These are phyloP conservation scores for Apis cerana DNA, from an alignment of 1,140 invertebrate genomes.

Conservation along the genomic window DNA sequence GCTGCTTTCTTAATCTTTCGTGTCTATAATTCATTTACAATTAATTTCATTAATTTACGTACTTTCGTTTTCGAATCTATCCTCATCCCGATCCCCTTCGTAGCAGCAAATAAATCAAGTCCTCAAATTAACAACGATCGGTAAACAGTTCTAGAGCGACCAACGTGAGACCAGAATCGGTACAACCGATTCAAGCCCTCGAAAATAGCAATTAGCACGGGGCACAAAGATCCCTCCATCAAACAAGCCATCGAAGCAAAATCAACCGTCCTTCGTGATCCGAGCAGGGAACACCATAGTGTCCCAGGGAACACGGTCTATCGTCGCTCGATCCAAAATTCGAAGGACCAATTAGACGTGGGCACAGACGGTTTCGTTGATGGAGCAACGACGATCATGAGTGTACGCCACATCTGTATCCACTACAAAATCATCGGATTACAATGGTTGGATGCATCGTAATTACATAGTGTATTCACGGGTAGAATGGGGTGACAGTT, in stretches of 20 bases:
- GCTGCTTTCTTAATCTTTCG: too few relatives aligned
- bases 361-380: background rate
- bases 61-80: background rate
- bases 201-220: background rate
- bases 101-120: background rate
- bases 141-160: background rate
- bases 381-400: constrained; percentile 2
- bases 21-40: too few relatives aligned
- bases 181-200: background rate
- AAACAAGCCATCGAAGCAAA: background rate
- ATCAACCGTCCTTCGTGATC: background rate
- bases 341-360: constrained; percentile 1
- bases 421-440: constrained; percentile 63
- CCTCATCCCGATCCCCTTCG: background rate
- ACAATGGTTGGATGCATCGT: constrained; percentile 66
- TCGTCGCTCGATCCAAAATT: background rate
- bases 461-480: constrained; percentile 66
- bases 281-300: too few relatives aligned
- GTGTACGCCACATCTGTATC: constrained; percentile 19
- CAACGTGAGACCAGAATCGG: too few relatives aligned
- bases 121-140: background rate
- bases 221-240: background rate
- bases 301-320: background rate
- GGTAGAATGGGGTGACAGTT: constrained; percentile 49
- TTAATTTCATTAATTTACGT: too few relatives aligned